A percentile compares a stretch with the other conserved stretches of the same genome.
phyloP scores from a whole-genome alignment of 1,140 invertebrate species.

The Whitmania pigra region DNA sequence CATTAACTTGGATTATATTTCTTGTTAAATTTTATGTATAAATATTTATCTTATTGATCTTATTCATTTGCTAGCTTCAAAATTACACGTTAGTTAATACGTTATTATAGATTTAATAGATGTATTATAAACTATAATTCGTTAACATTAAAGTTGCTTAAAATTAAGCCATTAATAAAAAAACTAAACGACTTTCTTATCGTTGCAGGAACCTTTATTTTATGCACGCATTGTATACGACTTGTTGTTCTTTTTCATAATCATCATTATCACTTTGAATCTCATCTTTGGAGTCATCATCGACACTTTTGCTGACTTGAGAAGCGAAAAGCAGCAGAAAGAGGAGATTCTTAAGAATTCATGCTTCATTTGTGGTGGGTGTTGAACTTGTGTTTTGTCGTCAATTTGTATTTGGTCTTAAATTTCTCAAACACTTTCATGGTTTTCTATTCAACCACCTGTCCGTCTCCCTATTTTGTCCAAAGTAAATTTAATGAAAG shows the following conservation, averaged over 20 bases:
- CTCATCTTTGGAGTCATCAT: constrained; percentile 99
- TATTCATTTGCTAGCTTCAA: neutral
- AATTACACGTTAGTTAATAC: neutral
- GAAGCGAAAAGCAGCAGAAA: constrained; percentile 97
- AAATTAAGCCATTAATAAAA: too few species aligned
- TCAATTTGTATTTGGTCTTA: neutral
- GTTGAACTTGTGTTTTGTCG: neutral
- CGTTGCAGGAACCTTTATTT: constrained; percentile 71
- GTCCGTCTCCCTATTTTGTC: too few species aligned
- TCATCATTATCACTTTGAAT: constrained; percentile 98
- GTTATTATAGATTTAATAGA: neutral
- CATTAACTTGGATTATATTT: neutral
- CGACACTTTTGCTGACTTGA: constrained; percentile 96
- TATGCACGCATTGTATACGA: constrained; percentile 89
- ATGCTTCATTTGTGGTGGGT: constrained; percentile 92
- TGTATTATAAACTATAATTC: neutral
- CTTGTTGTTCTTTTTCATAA: constrained; percentile 95
- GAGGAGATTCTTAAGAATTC: constrained; percentile 94
- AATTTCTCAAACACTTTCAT: neutral
- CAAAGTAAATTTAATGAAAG: neutral
- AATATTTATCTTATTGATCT: neutral
- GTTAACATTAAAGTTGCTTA: neutral
- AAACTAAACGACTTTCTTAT: neutral
- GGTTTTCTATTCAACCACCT: neutral
- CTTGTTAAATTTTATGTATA: neutral